Base-by-base conservation (phyloP, 2,888 invertebrate genomes). In the Hyppa rectilinea region DNA sequence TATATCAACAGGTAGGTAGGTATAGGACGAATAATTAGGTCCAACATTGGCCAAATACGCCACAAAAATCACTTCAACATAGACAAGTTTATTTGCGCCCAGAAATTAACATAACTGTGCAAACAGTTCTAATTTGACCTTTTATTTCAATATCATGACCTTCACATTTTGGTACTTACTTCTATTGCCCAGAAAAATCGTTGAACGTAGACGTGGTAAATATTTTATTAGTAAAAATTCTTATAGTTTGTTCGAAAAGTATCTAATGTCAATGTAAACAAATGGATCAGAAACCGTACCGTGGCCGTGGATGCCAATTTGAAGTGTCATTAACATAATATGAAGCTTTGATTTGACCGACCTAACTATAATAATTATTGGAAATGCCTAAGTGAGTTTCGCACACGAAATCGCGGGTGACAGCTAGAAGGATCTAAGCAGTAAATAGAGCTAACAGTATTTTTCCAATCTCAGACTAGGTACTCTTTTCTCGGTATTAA, bases 61-160 rank as follows among this genome's bases (percentile, higher is more conserved):
- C 40, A 47, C 29, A 29, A 10, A 23, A 53, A 55, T 31, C 29
- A n/a, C n/a, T 23, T 34, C 34, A 58, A 26, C 52, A 47, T 36
- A 29, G 4, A 38, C 62, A 31, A 49, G 26, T 43, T 20, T 43
- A 55, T 72, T 56, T 40, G 40, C 65, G 34, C 45, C 12, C 29
- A 4, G 20, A 55, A 49, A 63, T 80, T 52, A 75, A 63, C 68
- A 64, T 63, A 50, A 34, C 34, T 52, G 36, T 68, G 63, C 56
- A 64, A 78, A 80, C 20, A 60, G 36, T 68, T 50, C 68, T 61
- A 80, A 68, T 78, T 60, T 60, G 59, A 68, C 63, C 47, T 70
- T 70, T 62, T 40, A 29, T 34, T 62, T 40, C 4, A 59, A 71
- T 17, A 26, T 31, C 12, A 34, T 45, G 31, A 34, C 74, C 65